Conservation (phyloP, 1,140 invertebrate genomes). For the Aphelinus certus region DNA sequence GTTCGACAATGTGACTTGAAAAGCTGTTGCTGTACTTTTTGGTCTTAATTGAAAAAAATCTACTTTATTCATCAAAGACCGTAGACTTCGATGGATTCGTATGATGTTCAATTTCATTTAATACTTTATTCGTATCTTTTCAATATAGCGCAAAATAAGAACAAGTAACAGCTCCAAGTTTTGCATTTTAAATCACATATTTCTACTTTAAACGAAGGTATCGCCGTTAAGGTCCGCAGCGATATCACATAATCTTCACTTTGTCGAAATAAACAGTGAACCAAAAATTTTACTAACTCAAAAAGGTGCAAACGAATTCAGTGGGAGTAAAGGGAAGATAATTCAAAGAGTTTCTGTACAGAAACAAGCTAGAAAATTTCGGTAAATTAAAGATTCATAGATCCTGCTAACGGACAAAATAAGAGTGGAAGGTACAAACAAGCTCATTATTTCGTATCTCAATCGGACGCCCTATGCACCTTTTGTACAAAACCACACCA, state of each 20-base stretch:
- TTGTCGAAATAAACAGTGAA: slow-evolving; percentile 24
- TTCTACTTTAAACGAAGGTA: slow-evolving; percentile 22
- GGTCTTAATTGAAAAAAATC: no score
- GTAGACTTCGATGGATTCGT: no score
- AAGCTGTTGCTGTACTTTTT: no score
- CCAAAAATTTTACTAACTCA: slow-evolving; percentile 30
- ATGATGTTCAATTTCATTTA: no score
- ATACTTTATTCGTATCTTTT: no score
- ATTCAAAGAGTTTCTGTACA: neutral
- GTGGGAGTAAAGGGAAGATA: neutral
- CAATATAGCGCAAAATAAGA: no score
- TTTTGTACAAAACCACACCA: slow-evolving; percentile 10
- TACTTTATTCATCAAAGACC: no score
- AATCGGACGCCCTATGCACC: slow-evolving; percentile 12
- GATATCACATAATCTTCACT: slow-evolving; percentile 29
- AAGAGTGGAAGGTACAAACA: slow-evolving; percentile 13
- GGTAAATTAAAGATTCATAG: neutral
- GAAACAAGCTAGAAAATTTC: neutral
- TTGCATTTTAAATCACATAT: neutral
- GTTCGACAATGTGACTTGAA: no score
- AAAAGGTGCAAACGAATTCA: slow-evolving; percentile 23
- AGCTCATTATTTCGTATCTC: neutral
- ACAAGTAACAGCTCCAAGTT: neutral
- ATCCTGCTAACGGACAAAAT: slow-evolving; percentile 11
- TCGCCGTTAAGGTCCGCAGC: neutral